Evolutionary conservation across 2,888 invertebrate genomes (phyloP).

Genomic region (Lithophane socia): DNA sequence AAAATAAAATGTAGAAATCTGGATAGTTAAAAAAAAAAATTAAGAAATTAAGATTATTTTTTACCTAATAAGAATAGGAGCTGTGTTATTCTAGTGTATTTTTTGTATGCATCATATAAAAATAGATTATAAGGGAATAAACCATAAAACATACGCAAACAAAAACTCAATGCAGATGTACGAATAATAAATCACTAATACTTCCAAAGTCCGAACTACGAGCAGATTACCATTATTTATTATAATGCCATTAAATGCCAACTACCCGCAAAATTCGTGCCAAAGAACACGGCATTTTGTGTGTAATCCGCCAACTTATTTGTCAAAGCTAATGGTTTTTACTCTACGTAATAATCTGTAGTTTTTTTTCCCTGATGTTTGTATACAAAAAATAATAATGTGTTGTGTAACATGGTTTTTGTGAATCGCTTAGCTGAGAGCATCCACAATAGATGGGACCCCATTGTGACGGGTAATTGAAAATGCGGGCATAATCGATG

Average conservation of each 20-base stretch:
- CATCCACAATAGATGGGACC: constrained; percentile 74
- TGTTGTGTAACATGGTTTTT: constrained; percentile 84
- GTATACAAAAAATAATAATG: constrained; percentile 77
- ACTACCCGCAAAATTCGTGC: constrained; percentile 70
- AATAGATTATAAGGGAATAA: background rate
- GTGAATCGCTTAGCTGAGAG: constrained; percentile 75
- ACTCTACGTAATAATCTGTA: constrained; percentile 75
- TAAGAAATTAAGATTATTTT: background rate
- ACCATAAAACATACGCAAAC: constrained; percentile 3
- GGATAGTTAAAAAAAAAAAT: background rate
- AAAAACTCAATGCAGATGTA: constrained; percentile 48
- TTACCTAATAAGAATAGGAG: background rate
- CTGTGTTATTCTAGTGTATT: background rate
- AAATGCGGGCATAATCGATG: constrained; percentile 85
- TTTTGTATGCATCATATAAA: background rate
- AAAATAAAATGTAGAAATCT: background rate
- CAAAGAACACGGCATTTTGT: constrained; percentile 73
- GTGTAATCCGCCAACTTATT: constrained; percentile 81
- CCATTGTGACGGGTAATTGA: constrained; percentile 83
- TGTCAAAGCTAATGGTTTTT: constrained; percentile 79
- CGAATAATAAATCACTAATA: constrained; percentile 72
- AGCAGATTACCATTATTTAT: constrained; percentile 71
- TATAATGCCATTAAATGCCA: constrained; percentile 72
- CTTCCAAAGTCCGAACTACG: constrained; percentile 57
- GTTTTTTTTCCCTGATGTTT: constrained; percentile 78